Base-by-base conservation (phyloP, 2,797 vertebrate genomes). In the Betta splendens region DNA sequence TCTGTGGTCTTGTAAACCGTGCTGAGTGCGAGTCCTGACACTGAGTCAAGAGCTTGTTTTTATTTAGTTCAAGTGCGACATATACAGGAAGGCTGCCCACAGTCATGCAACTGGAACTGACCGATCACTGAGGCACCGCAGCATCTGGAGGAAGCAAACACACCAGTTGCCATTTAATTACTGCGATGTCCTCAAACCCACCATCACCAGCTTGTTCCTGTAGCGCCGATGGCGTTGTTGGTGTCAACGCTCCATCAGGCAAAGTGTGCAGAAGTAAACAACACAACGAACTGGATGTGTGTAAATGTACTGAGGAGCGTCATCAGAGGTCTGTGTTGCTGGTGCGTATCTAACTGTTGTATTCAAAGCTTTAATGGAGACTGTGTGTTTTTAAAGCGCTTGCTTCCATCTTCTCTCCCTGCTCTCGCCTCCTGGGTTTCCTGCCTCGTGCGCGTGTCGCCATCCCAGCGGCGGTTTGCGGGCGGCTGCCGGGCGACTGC, bases 401-500 rank as follows among this genome's bases (percentile, higher is more conserved):
- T 59, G 31, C 63, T 66, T 60, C 57, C 58, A 58, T 54, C 39
- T 44, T 46, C 35, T 51, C 17, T 43, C 57, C 56, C 42, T 31
- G 32, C 43, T 64, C 49, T 48, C 5, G 43, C 73, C 51, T 38
- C 48, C 53, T 65, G 56, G 62, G 26, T 40, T 42, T 61, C 59
- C 57, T 57, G 69, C 72, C 68, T 77, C 68, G 64, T 83, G 84
- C 88, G 80, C 73, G 69, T 87, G 88, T 77, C 64, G 81, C 73
- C 71, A 64, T 77, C 81, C 77, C 70, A 69, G 69, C 78, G 40
- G 88, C 21, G 87, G 87, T 89, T 89, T 89, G 81, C 48, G 83
- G 85, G 71, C 78, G 79, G 81, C 84, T 87, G 77, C 85, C 74
- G 85, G 75, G 86, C 89, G 87, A 91, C 91, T 90, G 90, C 86